Evolutionary conservation across 2,113 vertebrate genomes (phyloP).

Genomic region (Bujurquina vittata): DNA sequence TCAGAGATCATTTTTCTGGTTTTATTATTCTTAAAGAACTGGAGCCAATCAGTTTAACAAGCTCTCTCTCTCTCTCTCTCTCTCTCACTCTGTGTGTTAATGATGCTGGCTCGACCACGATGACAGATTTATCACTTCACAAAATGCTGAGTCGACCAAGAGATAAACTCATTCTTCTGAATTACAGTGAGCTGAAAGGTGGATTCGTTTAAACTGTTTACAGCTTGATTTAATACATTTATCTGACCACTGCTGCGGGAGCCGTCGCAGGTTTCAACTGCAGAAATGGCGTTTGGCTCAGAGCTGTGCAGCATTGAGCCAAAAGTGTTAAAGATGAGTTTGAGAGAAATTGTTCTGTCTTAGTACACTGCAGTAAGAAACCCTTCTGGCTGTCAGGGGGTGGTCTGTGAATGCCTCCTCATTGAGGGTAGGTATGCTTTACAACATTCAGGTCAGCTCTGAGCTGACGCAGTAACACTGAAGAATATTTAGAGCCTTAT

Average conservation of each 20-base stretch:
- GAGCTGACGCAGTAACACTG: neutral
- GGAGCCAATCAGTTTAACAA: neutral
- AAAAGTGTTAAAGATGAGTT: neutral
- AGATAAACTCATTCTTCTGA: neutral
- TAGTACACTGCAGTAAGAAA: slow-evolving; percentile 6
- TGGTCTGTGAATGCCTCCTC: neutral
- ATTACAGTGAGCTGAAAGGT: neutral
- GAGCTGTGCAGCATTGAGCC: neutral
- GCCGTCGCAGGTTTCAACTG: neutral
- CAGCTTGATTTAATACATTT: neutral
- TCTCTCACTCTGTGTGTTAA: neutral
- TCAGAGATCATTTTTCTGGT: slow-evolving; percentile 1
- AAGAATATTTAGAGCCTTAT: neutral
- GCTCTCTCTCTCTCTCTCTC: neutral
- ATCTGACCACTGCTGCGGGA: neutral
- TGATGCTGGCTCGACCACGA: neutral
- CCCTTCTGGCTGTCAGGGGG: neutral
- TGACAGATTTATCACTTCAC: neutral
- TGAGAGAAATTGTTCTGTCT: slow-evolving; percentile 5
- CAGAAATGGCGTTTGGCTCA: neutral
- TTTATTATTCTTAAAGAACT: neutral
- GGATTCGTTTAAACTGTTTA: slow-evolving; percentile 1
- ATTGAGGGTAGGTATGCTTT: neutral
- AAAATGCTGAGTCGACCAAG: slow-evolving; percentile 1
- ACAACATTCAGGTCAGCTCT: neutral